Evolutionary conservation across 64 coral and sea anemone genomes (phyloP), one percentile per base, ranked within the genome.

Genomic region (Porites lutea): DNA sequence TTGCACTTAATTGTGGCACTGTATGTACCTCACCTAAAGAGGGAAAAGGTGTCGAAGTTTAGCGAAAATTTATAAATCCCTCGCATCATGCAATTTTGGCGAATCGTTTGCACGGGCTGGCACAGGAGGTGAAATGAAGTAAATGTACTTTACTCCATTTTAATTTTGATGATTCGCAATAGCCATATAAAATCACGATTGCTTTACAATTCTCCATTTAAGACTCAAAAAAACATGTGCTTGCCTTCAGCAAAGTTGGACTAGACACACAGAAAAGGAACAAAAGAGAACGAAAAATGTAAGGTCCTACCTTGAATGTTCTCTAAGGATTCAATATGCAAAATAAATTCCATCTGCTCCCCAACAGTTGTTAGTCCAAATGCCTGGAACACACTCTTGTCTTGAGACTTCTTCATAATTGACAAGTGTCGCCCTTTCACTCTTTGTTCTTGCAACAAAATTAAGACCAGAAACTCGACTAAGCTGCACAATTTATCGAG

Each of bases 331-430:
- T 71, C 68, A 71, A 71, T 71, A 2, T 71, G 68, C 8, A 20
- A 71, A 71, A 71, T 71, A 71, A 71, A 71, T 71, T 71, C 68
- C 68, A 71, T 71, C 27, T 71, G 20, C 27, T 71, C 68, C 68
- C 68, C 68, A 71, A 71, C 68, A 71, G 68, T 71, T 71, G 68
- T 37, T 71, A 71, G 68, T 71, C 68, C 22, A 71, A 22, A 46
- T 71, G n/a, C 68, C 68, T 71, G 8, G 68, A 71, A 71, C 68
- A 71, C n/a, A 27, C 68, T 71, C 68, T 71, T 71, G 68, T 71
- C 68, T 71, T 71, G 68, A 71, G 68, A 71, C 68, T 71, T 71
- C 27, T 71, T 71, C 68, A 43, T 71, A 27, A 71, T 71, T 71
- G 68, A 71, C 68, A 71, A 71, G 68, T 71, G 68, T 71, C 68